Evolutionary conservation across 2,888 invertebrate genomes (phyloP).

Genomic region (Aporophyla lueneburgensis): DNA sequence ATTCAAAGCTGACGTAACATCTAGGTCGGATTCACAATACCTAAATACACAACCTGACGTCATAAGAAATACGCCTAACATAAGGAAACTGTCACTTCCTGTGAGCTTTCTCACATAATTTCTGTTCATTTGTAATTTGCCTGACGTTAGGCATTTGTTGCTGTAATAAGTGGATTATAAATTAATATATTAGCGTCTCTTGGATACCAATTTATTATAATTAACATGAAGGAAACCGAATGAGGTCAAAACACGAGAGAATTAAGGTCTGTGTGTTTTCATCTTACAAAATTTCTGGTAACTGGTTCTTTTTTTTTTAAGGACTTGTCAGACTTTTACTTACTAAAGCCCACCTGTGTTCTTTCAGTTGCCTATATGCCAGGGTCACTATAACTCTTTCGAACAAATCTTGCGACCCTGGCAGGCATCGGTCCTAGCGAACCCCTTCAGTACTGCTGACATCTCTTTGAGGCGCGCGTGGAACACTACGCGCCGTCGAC

Average conservation of each 20-base stretch:
- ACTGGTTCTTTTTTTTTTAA: too few species aligned
- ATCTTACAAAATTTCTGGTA: neutral
- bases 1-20: constrained; percentile 22
- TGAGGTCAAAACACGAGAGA: neutral
- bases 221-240: neutral
- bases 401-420: too few species aligned
- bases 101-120: constrained; percentile 7
- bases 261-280: neutral
- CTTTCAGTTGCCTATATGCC: too few species aligned
- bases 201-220: too few species aligned
- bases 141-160: constrained; percentile 2
- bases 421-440: too few species aligned
- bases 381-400: too few species aligned
- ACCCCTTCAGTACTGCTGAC: too few species aligned
- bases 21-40: neutral
- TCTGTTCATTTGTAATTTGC: constrained; percentile 39
- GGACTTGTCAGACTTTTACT: too few species aligned
- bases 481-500: too few species aligned
- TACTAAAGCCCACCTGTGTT: too few species aligned
- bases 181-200: constrained; percentile 27
- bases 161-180: constrained; percentile 33
- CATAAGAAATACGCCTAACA: constrained; percentile 11
- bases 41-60: constrained; percentile 28
- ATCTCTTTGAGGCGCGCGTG: too few species aligned
- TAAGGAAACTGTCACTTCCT: constrained; percentile 11